Percentiles rank a stretch among this genome's conserved stretches.
Conservation (phyloP, 2,113 vertebrate species). For the Cervus canadensis region DNA sequence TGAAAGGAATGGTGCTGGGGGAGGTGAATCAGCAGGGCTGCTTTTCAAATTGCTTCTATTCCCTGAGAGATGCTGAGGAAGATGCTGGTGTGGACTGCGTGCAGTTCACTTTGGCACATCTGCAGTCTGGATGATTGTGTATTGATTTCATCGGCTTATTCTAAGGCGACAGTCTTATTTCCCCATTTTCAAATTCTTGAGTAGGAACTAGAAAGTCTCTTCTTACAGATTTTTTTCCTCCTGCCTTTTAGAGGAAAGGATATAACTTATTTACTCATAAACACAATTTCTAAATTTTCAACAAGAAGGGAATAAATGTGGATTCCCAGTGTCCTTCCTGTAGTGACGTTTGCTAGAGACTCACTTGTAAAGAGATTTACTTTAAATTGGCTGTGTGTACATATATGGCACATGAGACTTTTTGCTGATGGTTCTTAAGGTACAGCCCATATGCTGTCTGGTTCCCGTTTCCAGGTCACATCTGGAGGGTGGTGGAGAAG, state of each 20-base stretch:
- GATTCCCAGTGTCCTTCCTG: background rate
- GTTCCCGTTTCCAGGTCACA: background rate
- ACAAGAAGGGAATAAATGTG: background rate
- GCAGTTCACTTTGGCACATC: background rate
- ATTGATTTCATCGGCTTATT: background rate
- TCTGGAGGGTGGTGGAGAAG: background rate
- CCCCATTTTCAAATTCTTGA: background rate
- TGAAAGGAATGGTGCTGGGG: background rate
- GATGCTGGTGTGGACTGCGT: background rate
- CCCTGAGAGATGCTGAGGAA: background rate
- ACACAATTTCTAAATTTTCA: background rate
- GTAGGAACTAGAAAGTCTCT: background rate
- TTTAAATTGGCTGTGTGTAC: background rate
- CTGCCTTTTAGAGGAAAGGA: background rate
- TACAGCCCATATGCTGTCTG: background rate
- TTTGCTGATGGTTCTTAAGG: background rate
- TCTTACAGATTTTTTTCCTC: background rate
- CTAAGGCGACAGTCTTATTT: background rate
- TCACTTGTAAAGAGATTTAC: background rate
- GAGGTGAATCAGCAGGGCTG: background rate
- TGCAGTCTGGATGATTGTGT: background rate
- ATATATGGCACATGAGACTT: background rate
- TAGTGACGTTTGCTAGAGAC: background rate
- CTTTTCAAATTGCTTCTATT: background rate
- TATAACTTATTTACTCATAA: background rate